Evolutionary conservation across 2,888 invertebrate species (phyloP), one percentile per base, ranked within the genome.

Genomic region (Chalcosyrphus nemorum): DNA sequence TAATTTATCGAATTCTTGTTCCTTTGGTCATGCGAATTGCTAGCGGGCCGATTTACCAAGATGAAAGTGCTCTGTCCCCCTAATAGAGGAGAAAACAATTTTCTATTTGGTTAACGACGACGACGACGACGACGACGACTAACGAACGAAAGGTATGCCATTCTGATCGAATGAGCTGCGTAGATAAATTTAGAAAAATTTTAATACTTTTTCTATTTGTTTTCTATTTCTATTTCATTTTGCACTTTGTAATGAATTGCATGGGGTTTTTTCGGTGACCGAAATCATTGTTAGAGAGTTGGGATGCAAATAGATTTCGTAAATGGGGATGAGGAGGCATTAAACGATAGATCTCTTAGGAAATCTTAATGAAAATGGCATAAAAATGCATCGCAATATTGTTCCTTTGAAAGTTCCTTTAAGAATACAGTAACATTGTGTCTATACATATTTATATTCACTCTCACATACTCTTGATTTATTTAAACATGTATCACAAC

Each of bases 1-100:
- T 78, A 84, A 84, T 78, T 77, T 78, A 84, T 78, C 74, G 78
- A 43, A 74, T 68, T 74, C 29, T 68, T 52, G 47, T 77, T 61
- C 63, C 32, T 78, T 78, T 78, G 35, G 57, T 78, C 63, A 84
- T 78, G 74, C 63, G 52, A 66, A 81, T 71, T 35, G 59, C 52
- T 77, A 70, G 52, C 52, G 41, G 13, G 15, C 21, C 27, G 27
- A 81, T 81, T 75, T 71, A 72, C 71, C 52, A 9, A 72, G 9
- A 56, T 45, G 76, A 70, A 59, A 70, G 59, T 59, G 29, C 7
- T 43, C 45, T 41, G 24, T 7, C 19, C n/a, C 21, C 7, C 3
- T n/a, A n/a, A n/a, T n/a, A n/a, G n/a, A 7, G 3, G 11, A 7
- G 24, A 24, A 4, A 24, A 24, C n/a, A n/a, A 24, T 4, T 2